These are phyloP conservation scores for Phyto melanocephala DNA, from an alignment of 2,888 invertebrate genomes.

Conservation along the genomic window DNA sequence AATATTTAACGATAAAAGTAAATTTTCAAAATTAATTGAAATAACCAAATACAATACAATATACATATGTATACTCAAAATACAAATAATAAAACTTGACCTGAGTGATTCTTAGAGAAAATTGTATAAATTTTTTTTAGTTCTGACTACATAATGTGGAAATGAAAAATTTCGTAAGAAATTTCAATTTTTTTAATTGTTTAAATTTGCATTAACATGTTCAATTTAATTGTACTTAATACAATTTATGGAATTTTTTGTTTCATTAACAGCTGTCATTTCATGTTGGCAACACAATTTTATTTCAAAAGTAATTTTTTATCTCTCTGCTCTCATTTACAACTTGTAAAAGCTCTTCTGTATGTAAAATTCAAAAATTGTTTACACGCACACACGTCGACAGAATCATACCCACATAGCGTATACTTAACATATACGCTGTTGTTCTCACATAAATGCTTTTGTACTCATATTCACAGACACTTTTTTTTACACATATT, in stretches of 20 bases:
- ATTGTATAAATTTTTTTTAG: too few species aligned
- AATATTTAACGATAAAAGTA: background rate
- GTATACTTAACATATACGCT: background rate
- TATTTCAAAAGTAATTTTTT: background rate
- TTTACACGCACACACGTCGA: constrained; percentile 14
- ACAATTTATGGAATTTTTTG: too few species aligned
- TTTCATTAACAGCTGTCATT: too few species aligned
- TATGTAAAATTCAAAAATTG: constrained; percentile 16
- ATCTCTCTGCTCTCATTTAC: background rate
- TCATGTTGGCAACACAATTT: background rate
- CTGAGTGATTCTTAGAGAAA: too few species aligned
- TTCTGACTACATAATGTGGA: too few species aligned
- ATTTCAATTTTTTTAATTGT: too few species aligned
- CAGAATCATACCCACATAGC: background rate
- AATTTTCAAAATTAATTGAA: background rate
- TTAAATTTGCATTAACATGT: too few species aligned
- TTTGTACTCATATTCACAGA: background rate
- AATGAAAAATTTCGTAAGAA: too few species aligned
- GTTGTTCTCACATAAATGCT: background rate
- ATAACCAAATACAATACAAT: too few species aligned
- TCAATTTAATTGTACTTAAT: too few species aligned
- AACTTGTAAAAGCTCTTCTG: background rate
- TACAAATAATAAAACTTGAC: too few species aligned
- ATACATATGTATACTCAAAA: background rate
- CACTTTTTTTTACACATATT: background rate